These are phyloP conservation scores for Trichonephila clavipes DNA, from an alignment of 1,140 invertebrate species.

Conservation along the genomic window DNA sequence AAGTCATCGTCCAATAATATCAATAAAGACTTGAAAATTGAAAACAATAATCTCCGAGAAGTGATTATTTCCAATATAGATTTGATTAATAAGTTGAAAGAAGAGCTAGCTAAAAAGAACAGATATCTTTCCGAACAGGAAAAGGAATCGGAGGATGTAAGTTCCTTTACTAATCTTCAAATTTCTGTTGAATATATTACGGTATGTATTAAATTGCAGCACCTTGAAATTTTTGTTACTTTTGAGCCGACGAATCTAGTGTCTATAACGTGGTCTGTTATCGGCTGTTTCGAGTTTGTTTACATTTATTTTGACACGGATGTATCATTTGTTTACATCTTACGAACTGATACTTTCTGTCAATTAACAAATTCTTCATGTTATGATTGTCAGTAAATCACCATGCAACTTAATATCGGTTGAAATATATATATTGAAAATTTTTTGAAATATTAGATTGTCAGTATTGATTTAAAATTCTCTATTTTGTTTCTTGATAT, in stretches of 20 bases:
- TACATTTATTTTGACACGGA: neutral
- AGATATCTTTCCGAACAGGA: slow-evolving; percentile 80
- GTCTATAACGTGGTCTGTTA: neutral
- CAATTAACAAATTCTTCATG: no score
- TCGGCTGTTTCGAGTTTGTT: slow-evolving; percentile 3
- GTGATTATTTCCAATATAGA: slow-evolving; percentile 87
- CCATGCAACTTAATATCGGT: no score
- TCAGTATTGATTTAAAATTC: no score
- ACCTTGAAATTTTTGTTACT: neutral
- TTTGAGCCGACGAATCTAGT: neutral
- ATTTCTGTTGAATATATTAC: neutral
- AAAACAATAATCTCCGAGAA: slow-evolving; percentile 82
- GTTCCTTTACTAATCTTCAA: neutral
- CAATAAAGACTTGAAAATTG: neutral
- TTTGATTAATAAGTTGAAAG: slow-evolving; percentile 88
- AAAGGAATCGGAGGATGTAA: neutral
- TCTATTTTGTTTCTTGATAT: no score
- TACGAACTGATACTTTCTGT: neutral
- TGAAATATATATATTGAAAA: no score
- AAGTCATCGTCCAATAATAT: slow-evolving; percentile 75
- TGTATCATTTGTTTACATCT: neutral
- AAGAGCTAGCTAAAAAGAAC: slow-evolving; percentile 86
- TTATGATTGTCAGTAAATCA: no score
- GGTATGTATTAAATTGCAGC: no score
- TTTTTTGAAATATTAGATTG: no score